Evolutionary conservation across 2,797 vertebrate genomes (phyloP).

Genomic region (Oreochromis mossambicus): DNA sequence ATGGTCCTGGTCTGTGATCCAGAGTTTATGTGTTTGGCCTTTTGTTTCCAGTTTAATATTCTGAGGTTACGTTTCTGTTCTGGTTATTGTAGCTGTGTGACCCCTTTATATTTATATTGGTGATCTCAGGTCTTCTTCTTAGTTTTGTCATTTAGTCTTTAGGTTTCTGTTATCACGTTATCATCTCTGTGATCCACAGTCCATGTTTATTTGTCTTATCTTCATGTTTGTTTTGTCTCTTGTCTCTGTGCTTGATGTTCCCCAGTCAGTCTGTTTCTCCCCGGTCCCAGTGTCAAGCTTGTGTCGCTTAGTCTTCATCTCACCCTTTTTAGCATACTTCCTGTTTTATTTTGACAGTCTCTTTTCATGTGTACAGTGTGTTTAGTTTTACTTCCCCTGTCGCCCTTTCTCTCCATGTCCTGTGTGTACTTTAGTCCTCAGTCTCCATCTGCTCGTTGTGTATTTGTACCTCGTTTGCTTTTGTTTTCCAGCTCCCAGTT

Average conservation of each 20-base stretch:
- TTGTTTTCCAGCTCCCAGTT: not conserved
- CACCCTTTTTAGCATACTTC: not conserved
- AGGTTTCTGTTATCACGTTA: not conserved
- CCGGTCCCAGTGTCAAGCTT: accelerated
- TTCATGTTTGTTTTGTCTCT: not conserved
- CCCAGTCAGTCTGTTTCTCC: accelerated
- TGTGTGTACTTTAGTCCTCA: not conserved
- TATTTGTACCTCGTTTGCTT: not conserved
- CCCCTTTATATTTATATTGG: not conserved
- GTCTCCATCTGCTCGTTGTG: not conserved
- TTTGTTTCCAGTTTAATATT: not conserved
- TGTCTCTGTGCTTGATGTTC: not conserved
- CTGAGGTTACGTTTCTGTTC: not conserved
- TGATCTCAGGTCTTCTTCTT: not conserved
- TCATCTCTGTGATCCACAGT: not conserved
- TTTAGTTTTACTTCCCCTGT: not conserved
- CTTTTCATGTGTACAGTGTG: not conserved
- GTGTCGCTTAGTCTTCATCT: not conserved
- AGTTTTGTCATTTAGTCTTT: not conserved
- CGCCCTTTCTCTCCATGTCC: not conserved
- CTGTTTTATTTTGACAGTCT: not conserved
- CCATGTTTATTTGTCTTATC: not conserved
- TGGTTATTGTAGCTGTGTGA: not conserved
- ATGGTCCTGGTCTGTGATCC: not conserved
- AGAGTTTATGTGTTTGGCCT: not conserved